Evolutionary conservation across 1,140 invertebrate species (phyloP).

Genomic region (Drosophila willistoni): DNA sequence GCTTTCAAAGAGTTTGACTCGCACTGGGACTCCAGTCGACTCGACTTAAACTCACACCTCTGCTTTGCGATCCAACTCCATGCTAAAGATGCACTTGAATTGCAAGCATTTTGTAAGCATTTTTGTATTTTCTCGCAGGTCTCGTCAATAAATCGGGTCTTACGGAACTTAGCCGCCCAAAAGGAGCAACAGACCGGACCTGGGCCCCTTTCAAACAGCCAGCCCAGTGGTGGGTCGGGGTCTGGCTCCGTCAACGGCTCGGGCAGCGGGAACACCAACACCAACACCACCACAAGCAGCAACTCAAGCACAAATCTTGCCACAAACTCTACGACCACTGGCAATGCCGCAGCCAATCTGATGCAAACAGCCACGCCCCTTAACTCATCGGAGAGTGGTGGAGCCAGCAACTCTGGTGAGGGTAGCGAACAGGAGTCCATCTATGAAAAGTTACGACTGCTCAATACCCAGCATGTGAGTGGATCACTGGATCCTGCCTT

Average conservation of each 20-base stretch:
- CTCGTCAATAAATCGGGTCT: constrained; percentile 99
- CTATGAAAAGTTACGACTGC: constrained; percentile 93
- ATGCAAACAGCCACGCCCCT: constrained; percentile 72
- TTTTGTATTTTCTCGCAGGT: constrained; percentile 86
- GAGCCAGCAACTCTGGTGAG: constrained; percentile 82
- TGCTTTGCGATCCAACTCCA: not conserved
- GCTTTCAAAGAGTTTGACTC: constrained; percentile 7
- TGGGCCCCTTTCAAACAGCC: not conserved
- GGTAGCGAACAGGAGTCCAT: constrained; percentile 87
- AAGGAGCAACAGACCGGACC: constrained; percentile 88
- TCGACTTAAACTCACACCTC: constrained; percentile 7
- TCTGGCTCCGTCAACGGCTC: not conserved
- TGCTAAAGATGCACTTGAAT: not conserved
- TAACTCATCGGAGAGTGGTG: constrained; percentile 73
- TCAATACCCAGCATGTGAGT: constrained; percentile 88
- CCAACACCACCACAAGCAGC: not conserved
- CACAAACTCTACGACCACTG: constrained; percentile 30
- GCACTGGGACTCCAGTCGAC: not conserved
- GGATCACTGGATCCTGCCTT: constrained; percentile 31
- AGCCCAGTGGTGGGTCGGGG: not conserved
- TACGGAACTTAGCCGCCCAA: constrained; percentile 96
- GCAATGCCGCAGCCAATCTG: constrained; percentile 33
- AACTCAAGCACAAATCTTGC: constrained; percentile 19
- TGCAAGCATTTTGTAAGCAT: constrained; percentile 1
- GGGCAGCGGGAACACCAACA: constrained; percentile 2